A percentile compares a stretch with the other conserved stretches of the same genome.
Conservation (phyloP, 2,797 vertebrate genomes). For the Coregonus ussuriensis region DNA sequence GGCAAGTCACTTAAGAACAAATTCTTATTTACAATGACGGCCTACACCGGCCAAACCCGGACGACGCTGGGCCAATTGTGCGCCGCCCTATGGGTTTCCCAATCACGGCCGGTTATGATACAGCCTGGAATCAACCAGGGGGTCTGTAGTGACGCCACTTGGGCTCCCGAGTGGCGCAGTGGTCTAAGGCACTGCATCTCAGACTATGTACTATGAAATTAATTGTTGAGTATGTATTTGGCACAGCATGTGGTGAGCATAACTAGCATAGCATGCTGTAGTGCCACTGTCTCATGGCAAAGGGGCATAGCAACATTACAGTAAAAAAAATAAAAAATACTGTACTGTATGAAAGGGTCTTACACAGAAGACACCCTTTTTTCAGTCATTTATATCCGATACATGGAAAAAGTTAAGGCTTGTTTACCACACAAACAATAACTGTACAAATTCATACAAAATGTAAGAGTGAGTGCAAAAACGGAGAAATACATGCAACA, state of each 20-base stretch:
- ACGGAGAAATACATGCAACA: constrained; percentile 32
- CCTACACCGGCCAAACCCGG: too few species aligned
- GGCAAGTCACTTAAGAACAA: too few species aligned
- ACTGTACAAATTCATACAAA: constrained; percentile 44
- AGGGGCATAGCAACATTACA: not conserved
- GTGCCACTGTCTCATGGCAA: constrained; percentile 1
- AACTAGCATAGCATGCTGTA: constrained; percentile 15
- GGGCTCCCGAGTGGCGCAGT: too few species aligned
- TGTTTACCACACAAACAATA: constrained; percentile 24
- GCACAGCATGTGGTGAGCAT: constrained; percentile 41
- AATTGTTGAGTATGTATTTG: constrained; percentile 27
- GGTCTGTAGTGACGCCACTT: too few species aligned
- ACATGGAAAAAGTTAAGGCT: constrained; percentile 18
- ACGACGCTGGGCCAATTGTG: too few species aligned
- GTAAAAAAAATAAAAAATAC: not conserved
- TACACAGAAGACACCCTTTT: constrained; percentile 14
- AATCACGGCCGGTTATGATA: too few species aligned
- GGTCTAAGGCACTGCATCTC: too few species aligned
- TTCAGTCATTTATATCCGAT: not conserved
- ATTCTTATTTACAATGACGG: too few species aligned
- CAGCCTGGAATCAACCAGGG: too few species aligned
- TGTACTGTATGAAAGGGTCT: constrained; percentile 20
- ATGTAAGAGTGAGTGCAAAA: constrained; percentile 15
- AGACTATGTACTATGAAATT: constrained; percentile 22
- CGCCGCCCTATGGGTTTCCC: too few species aligned